A percentile compares a stretch with the other conserved stretches of the same genome.
These are phyloP conservation scores for Drosophila erecta DNA, from an alignment of 1,140 invertebrate species.

Conservation along the genomic window DNA sequence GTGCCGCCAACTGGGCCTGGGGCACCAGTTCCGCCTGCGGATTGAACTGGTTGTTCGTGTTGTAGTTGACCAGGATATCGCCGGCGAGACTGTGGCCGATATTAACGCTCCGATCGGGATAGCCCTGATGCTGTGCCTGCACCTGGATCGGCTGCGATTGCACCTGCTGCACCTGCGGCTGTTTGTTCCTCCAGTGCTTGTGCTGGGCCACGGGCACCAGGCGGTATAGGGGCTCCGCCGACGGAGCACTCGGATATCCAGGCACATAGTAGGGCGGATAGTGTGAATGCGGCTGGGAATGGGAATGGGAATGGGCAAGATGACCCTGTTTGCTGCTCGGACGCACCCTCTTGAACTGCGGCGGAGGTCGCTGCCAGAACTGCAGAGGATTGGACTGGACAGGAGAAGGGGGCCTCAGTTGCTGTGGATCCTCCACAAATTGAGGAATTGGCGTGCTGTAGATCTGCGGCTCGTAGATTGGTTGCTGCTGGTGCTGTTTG, in stretches of 20 bases:
- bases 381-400: slow-evolving; percentile 39
- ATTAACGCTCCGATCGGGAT: slow-evolving; percentile 56
- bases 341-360: slow-evolving; percentile 52
- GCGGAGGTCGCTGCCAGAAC: slow-evolving; percentile 52
- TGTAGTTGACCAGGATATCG: slow-evolving; percentile 70
- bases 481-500: slow-evolving; percentile 50
- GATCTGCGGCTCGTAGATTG: slow-evolving; percentile 30
- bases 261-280: slow-evolving; percentile 68
- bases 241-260: slow-evolving; percentile 53
- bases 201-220: slow-evolving; percentile 73
- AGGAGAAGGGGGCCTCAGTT: slow-evolving; percentile 46
- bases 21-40: slow-evolving; percentile 88
- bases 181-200: slow-evolving; percentile 59
- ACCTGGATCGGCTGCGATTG: slow-evolving; percentile 81
- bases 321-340: slow-evolving; percentile 36
- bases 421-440: slow-evolving; percentile 63
- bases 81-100: slow-evolving; percentile 66
- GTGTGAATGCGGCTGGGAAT: slow-evolving; percentile 24
- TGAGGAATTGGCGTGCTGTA: slow-evolving; percentile 42
- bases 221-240: slow-evolving; percentile 63
- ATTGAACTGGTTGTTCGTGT: slow-evolving; percentile 85
- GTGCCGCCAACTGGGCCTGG: slow-evolving; percentile 61
- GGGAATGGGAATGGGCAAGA: not conserved
- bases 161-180: slow-evolving; percentile 31
- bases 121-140: slow-evolving; percentile 51